These are phyloP conservation scores for Athetis lepigone DNA, from an alignment of 2,888 invertebrate species.

Conservation along the genomic window DNA sequence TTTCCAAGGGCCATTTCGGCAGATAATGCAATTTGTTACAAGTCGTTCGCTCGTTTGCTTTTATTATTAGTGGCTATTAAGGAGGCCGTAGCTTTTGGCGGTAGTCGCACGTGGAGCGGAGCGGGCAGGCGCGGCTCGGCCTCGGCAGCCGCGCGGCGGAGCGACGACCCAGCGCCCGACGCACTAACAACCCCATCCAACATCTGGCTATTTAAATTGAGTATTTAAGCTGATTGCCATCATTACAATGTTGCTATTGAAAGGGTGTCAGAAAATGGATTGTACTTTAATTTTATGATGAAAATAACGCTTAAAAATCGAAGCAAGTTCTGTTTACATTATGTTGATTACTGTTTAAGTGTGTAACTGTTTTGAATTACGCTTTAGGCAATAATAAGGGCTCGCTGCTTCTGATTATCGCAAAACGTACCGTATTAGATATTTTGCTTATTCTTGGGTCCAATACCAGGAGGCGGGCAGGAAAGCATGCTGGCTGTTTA, in stretches of 20 bases:
- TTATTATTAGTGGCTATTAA: constrained; percentile 83
- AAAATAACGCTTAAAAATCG: constrained; percentile 66
- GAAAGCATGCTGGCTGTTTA: too few species aligned
- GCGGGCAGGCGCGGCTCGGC: constrained; percentile 65
- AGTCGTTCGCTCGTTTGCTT: constrained; percentile 83
- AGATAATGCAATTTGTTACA: constrained; percentile 86
- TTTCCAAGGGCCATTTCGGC: constrained; percentile 78
- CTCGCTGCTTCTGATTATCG: constrained; percentile 7
- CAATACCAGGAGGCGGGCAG: too few species aligned
- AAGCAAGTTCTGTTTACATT: constrained; percentile 55
- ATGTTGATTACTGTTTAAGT: constrained; percentile 39
- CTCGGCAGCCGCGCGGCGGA: constrained; percentile 32
- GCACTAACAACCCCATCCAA: constrained; percentile 68
- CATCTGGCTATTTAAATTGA: constrained; percentile 81
- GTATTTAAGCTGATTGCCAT: constrained; percentile 80
- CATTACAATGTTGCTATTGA: constrained; percentile 75
- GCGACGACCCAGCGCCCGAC: constrained; percentile 17
- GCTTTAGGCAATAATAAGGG: constrained; percentile 20
- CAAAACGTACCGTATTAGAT: neutral
- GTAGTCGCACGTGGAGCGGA: constrained; percentile 69
- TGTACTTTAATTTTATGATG: constrained; percentile 71
- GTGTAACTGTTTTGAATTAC: constrained; percentile 45
- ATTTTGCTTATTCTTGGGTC: neutral
- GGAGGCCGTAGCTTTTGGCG: constrained; percentile 68
- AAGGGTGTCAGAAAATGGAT: constrained; percentile 73